Base-by-base conservation (phyloP, 2,113 vertebrate species). In the Microcebus tavaratra region DNA sequence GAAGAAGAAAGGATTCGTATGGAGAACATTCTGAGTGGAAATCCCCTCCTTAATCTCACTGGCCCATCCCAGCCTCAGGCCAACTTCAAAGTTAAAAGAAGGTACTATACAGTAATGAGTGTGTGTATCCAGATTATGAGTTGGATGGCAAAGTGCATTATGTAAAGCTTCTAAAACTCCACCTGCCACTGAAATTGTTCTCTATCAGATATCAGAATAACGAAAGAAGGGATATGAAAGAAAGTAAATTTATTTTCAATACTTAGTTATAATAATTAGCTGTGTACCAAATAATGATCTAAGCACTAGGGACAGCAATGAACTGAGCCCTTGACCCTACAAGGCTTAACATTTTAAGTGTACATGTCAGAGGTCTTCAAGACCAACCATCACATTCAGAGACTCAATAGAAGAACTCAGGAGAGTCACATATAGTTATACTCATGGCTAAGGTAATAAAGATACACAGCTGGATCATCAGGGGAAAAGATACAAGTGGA, bases 1-100 rank as follows among this genome's bases (percentile, higher is more conserved):
- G 99, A 99, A 97, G 99, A 99, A 97, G 99, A 99, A 98, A 98
- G 99, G 86, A 99, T 99, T 97, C 99, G 99, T 29, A 99, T 99
- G 99, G 99, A 99, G 97, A 99, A 99, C 92, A 99, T 99, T 91
- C 97, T 99, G 94, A 99, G 99, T 76, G 99, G 99, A 29, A 99
- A 99, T 97, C 99, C 99, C 3, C 98, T 99, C 93, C 99, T 99
- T 94, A 99, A 99, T 95, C 99, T 99, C 73, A 99, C 99, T 0
- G 99, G 99, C 39, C 99, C 99, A 63, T 99, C 98, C 13, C 98
- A 98, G 97, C 98, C 88, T 90, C 99, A 98, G 92, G 98, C 97
- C 75, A 98, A 99, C 76, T 99, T 99, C 98, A 99, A 99, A 97
- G 99, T 99, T 93, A 99, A 99, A 98, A 99, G 99, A 98, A 99